Conservation (phyloP, 92 coral and sea anemone species). For the Bergia sp. region DNA sequence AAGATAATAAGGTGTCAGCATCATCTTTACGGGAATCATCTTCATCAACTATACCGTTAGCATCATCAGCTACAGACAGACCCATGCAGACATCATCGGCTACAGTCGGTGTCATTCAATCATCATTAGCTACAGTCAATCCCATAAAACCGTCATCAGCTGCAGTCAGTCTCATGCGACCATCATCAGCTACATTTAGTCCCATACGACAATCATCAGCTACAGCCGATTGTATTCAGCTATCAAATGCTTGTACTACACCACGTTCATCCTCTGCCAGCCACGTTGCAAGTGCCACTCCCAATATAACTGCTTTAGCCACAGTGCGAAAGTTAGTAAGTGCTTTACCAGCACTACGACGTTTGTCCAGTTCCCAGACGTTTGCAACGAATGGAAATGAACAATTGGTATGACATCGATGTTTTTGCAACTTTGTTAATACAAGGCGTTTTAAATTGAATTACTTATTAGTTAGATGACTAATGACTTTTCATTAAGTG, state of each 20-base stretch:
- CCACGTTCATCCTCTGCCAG: neutral
- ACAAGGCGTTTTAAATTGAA: neutral
- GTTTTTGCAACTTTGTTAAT: neutral
- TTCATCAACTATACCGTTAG: neutral
- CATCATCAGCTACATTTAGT: neutral
- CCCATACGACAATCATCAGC: neutral
- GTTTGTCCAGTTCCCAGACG: neutral
- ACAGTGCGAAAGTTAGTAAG: slow-evolving; percentile 23
- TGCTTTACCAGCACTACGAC: slow-evolving; percentile 16
- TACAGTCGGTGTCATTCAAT: too few species aligned
- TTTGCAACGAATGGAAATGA: neutral
- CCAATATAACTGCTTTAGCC: slow-evolving; percentile 23
- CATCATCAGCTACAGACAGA: neutral
- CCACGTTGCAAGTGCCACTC: slow-evolving; percentile 10
- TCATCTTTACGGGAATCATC: neutral
- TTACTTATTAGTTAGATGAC: neutral
- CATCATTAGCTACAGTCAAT: neutral
- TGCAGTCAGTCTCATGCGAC: neutral
- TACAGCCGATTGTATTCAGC: neutral
- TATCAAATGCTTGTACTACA: neutral
- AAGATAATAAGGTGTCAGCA: slow-evolving; percentile 7
- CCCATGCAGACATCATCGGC: neutral
- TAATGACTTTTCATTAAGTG: too few species aligned
- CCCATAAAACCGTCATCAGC: neutral
- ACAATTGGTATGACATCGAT: neutral